These are phyloP conservation scores for Phataginus tricuspis DNA, from an alignment of 2,797 vertebrate species.

Conservation along the genomic window DNA sequence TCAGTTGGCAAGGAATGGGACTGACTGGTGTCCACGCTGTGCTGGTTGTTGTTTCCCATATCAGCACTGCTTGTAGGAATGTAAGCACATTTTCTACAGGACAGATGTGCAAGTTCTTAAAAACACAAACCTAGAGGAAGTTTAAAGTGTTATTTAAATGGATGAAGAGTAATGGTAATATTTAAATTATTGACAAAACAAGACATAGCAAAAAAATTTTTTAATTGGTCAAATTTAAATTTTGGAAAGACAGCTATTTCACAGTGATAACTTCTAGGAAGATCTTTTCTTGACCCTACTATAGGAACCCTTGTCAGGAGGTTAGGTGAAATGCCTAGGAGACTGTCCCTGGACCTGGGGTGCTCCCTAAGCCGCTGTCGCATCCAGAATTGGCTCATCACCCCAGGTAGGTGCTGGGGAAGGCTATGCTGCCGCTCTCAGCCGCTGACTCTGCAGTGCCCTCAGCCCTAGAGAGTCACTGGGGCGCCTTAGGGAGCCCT, in stretches of 20 bases:
- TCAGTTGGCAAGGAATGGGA: background rate
- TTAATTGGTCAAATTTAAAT: background rate
- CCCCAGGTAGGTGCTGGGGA: background rate
- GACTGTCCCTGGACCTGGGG: background rate
- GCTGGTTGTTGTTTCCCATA: background rate
- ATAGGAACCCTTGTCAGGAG: background rate
- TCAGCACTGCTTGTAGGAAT: background rate
- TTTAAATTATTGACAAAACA: constrained; percentile 29
- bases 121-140: background rate
- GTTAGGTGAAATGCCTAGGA: constrained; percentile 4
- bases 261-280: background rate
- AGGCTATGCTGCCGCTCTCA: background rate
- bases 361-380: background rate
- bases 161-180: constrained; percentile 17
- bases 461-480: background rate
- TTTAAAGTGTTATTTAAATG: constrained; percentile 38
- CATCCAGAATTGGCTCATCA: background rate
- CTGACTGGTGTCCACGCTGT: too few species aligned
- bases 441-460: background rate
- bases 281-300: background rate
- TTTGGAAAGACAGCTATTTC: constrained; percentile 11
- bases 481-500: background rate
- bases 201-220: background rate
- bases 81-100: background rate
- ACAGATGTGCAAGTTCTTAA: background rate